These are phyloP conservation scores for Porites rus DNA, from an alignment of 92 coral and sea anemone species.

Conservation along the genomic window DNA sequence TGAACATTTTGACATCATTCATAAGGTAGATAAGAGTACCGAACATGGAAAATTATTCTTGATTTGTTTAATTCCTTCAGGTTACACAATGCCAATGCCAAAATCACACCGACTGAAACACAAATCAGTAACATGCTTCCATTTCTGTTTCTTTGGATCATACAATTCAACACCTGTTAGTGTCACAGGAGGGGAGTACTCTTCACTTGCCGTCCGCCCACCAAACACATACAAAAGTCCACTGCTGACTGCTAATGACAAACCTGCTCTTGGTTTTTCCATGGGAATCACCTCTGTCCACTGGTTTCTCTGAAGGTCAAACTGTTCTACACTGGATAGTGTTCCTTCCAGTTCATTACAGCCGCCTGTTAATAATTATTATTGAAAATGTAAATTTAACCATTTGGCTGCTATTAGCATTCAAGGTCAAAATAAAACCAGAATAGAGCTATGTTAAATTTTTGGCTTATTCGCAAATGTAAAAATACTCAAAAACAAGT, in stretches of 20 bases:
- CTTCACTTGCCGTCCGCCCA: constrained; percentile 80
- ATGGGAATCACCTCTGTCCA: constrained; percentile 86
- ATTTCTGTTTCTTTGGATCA: constrained; percentile 77
- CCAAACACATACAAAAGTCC: constrained; percentile 85
- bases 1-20: too few relatives aligned
- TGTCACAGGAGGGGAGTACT: constrained; percentile 81
- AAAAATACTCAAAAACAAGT: too few relatives aligned
- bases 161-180: constrained; percentile 82
- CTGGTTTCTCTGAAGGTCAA: constrained; percentile 50
- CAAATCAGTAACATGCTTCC: constrained; percentile 78
- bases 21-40: too few relatives aligned
- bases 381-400: neutral
- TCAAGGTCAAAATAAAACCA: too few relatives aligned
- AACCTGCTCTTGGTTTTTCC: constrained; percentile 75
- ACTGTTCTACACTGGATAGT: constrained; percentile 81
- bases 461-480: too few relatives aligned
- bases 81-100: constrained; percentile 73
- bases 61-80: neutral
- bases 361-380: constrained; percentile 53
- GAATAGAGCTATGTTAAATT: too few relatives aligned
- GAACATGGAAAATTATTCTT: neutral
- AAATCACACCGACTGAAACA: constrained; percentile 84
- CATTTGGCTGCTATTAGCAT: neutral
- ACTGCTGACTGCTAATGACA: constrained; percentile 71
- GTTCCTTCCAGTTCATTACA: constrained; percentile 75